phyloP scores from a whole-genome alignment of 2,888 invertebrate genomes.

The Oscheius onirici region DNA sequence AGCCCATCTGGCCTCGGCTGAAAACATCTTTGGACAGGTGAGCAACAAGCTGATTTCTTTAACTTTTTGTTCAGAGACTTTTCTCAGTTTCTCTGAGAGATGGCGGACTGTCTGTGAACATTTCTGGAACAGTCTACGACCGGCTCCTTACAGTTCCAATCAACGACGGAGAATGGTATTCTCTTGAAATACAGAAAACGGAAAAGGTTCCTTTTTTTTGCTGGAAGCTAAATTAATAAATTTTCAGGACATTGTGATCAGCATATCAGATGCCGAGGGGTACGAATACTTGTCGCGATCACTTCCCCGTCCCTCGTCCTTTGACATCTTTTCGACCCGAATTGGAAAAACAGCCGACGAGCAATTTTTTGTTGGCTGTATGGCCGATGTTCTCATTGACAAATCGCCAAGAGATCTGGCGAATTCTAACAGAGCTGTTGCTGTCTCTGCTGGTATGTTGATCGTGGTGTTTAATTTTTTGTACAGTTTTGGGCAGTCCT shows the following conservation, averaged over 20 bases:
- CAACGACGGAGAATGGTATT: conserved; percentile 67
- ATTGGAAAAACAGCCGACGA: conserved; percentile 48
- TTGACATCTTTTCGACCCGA: conserved; percentile 57
- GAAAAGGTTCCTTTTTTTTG: no score
- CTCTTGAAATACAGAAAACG: conserved; percentile 39
- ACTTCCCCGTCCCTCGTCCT: conserved; percentile 36
- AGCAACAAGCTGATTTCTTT: background rate
- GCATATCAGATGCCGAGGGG: conserved; percentile 36
- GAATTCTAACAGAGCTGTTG: conserved; percentile 40
- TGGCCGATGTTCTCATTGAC: conserved; percentile 59
- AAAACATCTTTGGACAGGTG: conserved; percentile 60
- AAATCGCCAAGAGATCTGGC: conserved; percentile 39
- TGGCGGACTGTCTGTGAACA: conserved; percentile 53
- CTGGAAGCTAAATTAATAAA: no score
- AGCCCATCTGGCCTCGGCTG: conserved; percentile 62
- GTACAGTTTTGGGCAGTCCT: no score
- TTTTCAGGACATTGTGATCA: conserved; percentile 36
- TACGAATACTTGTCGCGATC: conserved; percentile 40
- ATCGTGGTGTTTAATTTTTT: background rate
- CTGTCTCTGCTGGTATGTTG: conserved; percentile 34
- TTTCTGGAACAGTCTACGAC: conserved; percentile 44
- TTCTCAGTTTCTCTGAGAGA: conserved; percentile 41
- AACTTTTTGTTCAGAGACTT: conserved; percentile 34
- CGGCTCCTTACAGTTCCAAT: conserved; percentile 52
- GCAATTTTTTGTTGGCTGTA: conserved; percentile 59